These are phyloP conservation scores for Cryptocheilus praepositus DNA, from an alignment of 2,888 invertebrate species.

Conservation along the genomic window DNA sequence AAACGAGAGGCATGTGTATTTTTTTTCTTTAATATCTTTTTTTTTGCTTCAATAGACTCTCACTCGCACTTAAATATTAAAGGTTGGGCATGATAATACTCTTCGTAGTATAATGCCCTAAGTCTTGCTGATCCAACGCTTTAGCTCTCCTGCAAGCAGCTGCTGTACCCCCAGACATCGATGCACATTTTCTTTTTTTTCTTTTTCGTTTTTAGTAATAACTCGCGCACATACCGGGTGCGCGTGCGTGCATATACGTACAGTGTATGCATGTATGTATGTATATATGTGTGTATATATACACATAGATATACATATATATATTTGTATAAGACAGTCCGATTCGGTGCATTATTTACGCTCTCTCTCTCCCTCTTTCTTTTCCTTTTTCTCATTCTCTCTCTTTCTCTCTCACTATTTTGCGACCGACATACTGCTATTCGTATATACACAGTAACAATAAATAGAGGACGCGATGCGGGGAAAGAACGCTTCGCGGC, in stretches of 20 bases:
- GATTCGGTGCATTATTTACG: conserved; percentile 39
- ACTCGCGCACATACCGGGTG: conserved; percentile 1
- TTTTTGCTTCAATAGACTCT: conserved; percentile 68
- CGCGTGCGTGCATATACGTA: not conserved
- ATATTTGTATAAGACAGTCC: conserved; percentile 73
- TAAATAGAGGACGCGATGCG: conserved; percentile 44
- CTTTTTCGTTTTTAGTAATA: conserved; percentile 52
- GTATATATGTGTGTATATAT: conserved; percentile 63
- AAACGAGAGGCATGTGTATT: conserved; percentile 70
- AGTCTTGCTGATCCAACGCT: conserved; percentile 74
- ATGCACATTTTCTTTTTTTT: conserved; percentile 55
- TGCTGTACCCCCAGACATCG: conserved; percentile 70
- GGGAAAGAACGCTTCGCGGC: conserved; percentile 9
- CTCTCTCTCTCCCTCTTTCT: conserved; percentile 22
- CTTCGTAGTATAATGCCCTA: conserved; percentile 74
- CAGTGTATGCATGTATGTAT: conserved; percentile 36
- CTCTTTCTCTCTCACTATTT: conserved; percentile 20
- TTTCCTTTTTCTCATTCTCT: conserved; percentile 20
- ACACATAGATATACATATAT: no score
- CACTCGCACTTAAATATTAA: conserved; percentile 74
- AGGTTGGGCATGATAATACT: conserved; percentile 75
- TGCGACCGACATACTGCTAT: conserved; percentile 30
- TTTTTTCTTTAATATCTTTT: conserved; percentile 42
- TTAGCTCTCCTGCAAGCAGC: conserved; percentile 69
- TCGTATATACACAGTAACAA: conserved; percentile 44